Percentiles rank a stretch among this genome's conserved stretches.
Evolutionary conservation across 1,140 invertebrate genomes (phyloP).

Genomic region (Drosophila melanogaster): Release_6_plus_ISO1_MT NT_033779.5:17655501-17656000

Average conservation of each 20-base stretch:
- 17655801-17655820: constrained; percentile 95
- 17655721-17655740: constrained; percentile 96
- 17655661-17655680: constrained; percentile 96
- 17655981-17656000: constrained; percentile 38
- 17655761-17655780: constrained; percentile 97
- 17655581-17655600: constrained; percentile 39
- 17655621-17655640: neutral
- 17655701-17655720: constrained; percentile 97
- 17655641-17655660: constrained; percentile 8
- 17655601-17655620: constrained; percentile 33
- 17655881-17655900: constrained; percentile 94
- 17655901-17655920: constrained; percentile 91
- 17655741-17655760: constrained; percentile 95
- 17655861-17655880: constrained; percentile 95
- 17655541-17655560: constrained; percentile 51
- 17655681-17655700: constrained; percentile 96
- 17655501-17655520: constrained; percentile 55
- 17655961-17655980: neutral
- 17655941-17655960: constrained; percentile 30
- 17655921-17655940: constrained; percentile 14
- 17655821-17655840: constrained; percentile 96
- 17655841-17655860: constrained; percentile 96
- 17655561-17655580: constrained; percentile 68
- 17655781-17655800: constrained; percentile 92
- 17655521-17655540: constrained; percentile 25